A percentile compares a stretch with the other conserved stretches of the same genome.
These are phyloP conservation scores for Pleuronectes platessa DNA, from an alignment of 2,113 vertebrate species.

Conservation along the genomic window DNA sequence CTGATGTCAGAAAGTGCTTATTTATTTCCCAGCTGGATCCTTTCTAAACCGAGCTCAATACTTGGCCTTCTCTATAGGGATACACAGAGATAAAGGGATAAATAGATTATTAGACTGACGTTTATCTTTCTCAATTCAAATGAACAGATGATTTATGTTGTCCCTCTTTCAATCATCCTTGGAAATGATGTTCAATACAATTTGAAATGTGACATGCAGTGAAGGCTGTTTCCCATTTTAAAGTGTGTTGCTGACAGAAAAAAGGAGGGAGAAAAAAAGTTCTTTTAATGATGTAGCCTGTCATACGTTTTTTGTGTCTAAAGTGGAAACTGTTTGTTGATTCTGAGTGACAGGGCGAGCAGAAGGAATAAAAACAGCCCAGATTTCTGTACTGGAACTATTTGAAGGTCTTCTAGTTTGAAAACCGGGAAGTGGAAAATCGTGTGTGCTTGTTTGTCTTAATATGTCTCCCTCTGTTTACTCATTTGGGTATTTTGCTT, in stretches of 20 bases:
- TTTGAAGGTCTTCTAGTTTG: background rate
- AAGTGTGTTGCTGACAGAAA: background rate
- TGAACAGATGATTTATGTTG: background rate
- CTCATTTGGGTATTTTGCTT: constrained; percentile 9
- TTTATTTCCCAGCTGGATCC: constrained; percentile 7
- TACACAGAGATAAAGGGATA: background rate
- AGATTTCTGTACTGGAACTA: background rate
- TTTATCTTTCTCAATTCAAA: background rate
- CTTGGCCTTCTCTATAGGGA: background rate
- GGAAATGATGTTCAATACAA: background rate
- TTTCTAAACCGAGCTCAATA: background rate
- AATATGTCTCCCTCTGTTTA: background rate
- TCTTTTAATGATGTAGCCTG: background rate
- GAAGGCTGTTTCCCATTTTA: background rate
- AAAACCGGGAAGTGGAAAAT: background rate
- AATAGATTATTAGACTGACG: constrained; percentile 14
- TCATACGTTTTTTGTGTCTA: background rate
- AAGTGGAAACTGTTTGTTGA: background rate
- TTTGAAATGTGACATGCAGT: background rate
- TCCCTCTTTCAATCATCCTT: background rate
- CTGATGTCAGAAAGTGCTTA: constrained; percentile 3
- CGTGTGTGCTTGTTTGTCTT: background rate
- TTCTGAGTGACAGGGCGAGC: background rate
- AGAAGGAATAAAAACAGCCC: background rate
- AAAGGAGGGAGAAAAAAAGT: background rate